phyloP scores from a whole-genome alignment of 2,113 vertebrate species.

The Urocitellus parryii region DNA sequence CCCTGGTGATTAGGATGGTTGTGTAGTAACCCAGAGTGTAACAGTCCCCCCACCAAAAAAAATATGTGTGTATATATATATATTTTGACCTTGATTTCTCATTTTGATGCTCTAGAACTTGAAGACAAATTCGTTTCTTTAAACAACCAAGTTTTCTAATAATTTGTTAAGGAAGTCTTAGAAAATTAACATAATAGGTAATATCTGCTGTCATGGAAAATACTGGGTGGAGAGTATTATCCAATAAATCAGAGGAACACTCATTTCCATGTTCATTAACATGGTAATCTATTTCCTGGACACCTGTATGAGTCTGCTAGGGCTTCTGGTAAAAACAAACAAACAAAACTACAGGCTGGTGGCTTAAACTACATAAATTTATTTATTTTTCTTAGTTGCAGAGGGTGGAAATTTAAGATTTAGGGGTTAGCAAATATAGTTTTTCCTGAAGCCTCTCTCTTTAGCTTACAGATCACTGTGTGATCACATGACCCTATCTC shows the following conservation, averaged over 20 bases:
- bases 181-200: not conserved
- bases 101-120: not conserved
- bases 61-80: no score
- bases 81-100: not conserved
- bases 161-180: not conserved
- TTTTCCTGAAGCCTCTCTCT: not conserved
- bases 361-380: not conserved
- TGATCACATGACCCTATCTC: not conserved
- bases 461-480: not conserved
- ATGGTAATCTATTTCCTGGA: not conserved
- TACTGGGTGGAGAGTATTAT: not conserved
- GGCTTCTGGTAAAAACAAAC: not conserved
- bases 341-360: not conserved
- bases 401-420: not conserved
- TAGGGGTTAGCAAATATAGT: not conserved
- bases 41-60: not conserved
- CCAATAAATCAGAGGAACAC: not conserved
- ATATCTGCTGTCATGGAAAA: not conserved
- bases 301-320: no score
- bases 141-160: not conserved
- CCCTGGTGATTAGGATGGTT: not conserved
- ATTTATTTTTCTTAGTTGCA: not conserved
- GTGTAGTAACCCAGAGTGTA: not conserved
- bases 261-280: not conserved
- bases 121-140: not conserved